phyloP scores from a whole-genome alignment of 2,888 invertebrate species.

The Aspidapion aeneum region DNA sequence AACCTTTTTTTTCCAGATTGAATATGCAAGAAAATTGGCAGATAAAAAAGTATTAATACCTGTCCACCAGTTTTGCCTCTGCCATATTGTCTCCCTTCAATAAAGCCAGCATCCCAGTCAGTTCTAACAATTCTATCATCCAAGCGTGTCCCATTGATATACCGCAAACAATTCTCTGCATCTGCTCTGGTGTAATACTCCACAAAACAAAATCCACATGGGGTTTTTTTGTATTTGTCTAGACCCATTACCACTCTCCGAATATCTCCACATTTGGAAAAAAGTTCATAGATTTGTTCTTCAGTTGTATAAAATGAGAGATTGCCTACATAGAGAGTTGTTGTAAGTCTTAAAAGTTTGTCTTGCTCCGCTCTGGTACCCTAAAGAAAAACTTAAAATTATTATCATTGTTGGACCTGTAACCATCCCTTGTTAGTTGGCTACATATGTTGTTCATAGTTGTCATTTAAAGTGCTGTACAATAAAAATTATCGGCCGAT shows the following conservation, averaged over 20 bases:
- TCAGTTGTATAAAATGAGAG: conserved; percentile 98
- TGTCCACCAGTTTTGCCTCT: conserved; percentile 98
- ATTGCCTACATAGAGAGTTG: conserved; percentile 95
- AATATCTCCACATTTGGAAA: conserved; percentile 93
- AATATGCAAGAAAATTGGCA: too few relatives aligned
- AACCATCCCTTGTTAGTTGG: too few relatives aligned
- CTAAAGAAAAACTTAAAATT: conserved; percentile 48
- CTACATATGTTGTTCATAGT: too few relatives aligned
- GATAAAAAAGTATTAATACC: conserved; percentile 52
- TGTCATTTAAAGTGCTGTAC: too few relatives aligned
- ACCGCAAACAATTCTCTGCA: conserved; percentile 81
- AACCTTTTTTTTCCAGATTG: too few relatives aligned
- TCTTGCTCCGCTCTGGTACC: conserved; percentile 90
- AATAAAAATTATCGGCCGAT: too few relatives aligned
- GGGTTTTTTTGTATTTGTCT: conserved; percentile 96
- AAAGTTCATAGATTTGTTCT: conserved; percentile 96
- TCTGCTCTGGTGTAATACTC: conserved; percentile 82
- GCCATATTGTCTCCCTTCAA: conserved; percentile 97
- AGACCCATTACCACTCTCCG: conserved; percentile 95
- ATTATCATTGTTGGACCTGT: conserved; percentile 3
- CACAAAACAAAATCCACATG: conserved; percentile 99
- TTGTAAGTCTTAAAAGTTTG: conserved; percentile 64
- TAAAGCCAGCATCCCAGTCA: conserved; percentile 99
- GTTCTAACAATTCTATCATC: conserved; percentile 96
- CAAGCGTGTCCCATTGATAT: conserved; percentile 91